A percentile compares a stretch with the other conserved stretches of the same genome.
phyloP scores from a whole-genome alignment of 2,888 invertebrate species.

The Argyra leucocephala region DNA sequence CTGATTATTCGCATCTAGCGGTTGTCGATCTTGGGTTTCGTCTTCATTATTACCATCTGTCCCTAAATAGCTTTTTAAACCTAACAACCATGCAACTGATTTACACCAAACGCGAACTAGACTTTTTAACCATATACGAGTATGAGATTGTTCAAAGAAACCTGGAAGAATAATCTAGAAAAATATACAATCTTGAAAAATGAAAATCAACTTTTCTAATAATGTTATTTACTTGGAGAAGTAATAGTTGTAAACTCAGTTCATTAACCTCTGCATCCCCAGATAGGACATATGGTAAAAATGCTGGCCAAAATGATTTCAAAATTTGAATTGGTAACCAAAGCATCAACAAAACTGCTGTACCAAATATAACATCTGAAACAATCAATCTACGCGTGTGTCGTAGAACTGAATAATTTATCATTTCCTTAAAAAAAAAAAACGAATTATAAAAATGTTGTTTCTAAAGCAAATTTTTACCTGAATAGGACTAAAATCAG shows the following conservation, averaged over 20 bases:
- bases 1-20: conserved; percentile 37
- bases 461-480: conserved; percentile 40
- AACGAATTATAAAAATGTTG: neutral
- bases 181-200: neutral
- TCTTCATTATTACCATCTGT: conserved; percentile 45
- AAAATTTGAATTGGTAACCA: conserved; percentile 89
- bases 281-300: conserved; percentile 89
- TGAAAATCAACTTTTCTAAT: too few species aligned
- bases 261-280: conserved; percentile 85
- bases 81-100: conserved; percentile 71
- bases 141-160: conserved; percentile 90
- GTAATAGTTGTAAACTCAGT: conserved; percentile 80
- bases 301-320: conserved; percentile 69
- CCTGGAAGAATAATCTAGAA: conserved; percentile 83
- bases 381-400: conserved; percentile 85
- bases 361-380: conserved; percentile 92
- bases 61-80: conserved; percentile 83
- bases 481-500: conserved; percentile 98
- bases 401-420: conserved; percentile 84
- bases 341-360: conserved; percentile 88
- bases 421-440: conserved; percentile 69
- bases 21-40: conserved; percentile 30
- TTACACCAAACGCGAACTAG: conserved; percentile 79
- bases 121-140: conserved; percentile 87
- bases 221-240: conserved; percentile 58